Conservation (phyloP, 2,888 invertebrate species). For the Torymus texanus region DNA sequence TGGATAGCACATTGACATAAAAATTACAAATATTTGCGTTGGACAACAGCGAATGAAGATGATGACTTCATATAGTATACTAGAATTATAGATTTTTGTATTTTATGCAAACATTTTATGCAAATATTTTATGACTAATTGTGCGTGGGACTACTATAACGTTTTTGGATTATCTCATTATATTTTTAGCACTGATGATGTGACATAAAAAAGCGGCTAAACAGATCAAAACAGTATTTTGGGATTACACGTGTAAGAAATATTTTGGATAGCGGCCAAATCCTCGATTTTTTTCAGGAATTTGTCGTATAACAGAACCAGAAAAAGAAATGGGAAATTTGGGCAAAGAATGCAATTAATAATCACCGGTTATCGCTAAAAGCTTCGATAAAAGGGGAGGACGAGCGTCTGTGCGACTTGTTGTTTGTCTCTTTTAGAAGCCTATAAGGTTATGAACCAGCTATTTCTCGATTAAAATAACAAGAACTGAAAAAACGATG, state of each 20-base stretch:
- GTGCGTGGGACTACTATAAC: neutral
- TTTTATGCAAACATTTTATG: too few species aligned
- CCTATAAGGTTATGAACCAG: neutral
- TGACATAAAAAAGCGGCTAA: too few species aligned
- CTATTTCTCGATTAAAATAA: slow-evolving; percentile 17
- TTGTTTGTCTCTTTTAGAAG: neutral
- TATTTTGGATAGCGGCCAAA: too few species aligned
- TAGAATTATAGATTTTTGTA: too few species aligned
- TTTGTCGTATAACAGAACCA: neutral
- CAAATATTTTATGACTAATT: too few species aligned
- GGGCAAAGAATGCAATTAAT: slow-evolving; percentile 25
- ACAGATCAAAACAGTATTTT: too few species aligned
- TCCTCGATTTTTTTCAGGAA: too few species aligned
- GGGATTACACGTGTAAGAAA: too few species aligned
- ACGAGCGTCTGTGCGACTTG: neutral
- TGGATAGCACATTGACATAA: too few species aligned
- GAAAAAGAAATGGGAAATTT: neutral
- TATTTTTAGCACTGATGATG: neutral
- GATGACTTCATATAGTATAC: too few species aligned
- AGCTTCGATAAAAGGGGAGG: slow-evolving; percentile 7
- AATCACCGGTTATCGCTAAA: slow-evolving; percentile 5
- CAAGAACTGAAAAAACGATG: neutral
- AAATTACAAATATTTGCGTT: too few species aligned
- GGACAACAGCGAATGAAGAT: too few species aligned
- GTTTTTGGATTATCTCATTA: neutral